phyloP scores from a whole-genome alignment of 2,113 vertebrate species.

The Charadrius vociferus region DNA sequence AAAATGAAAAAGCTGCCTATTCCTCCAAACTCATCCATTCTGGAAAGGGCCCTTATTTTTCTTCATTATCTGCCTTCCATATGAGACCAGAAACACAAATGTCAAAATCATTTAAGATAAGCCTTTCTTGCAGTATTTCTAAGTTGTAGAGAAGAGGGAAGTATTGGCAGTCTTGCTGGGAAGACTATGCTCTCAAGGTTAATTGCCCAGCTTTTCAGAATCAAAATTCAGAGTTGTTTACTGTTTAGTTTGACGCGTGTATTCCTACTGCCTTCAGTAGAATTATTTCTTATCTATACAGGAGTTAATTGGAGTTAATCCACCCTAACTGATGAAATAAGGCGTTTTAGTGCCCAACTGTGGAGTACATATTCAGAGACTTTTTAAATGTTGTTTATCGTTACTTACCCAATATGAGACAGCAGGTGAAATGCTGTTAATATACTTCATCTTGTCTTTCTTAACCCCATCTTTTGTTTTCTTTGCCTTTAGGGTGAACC shows the following conservation, averaged over 20 bases:
- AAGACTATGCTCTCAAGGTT: neutral
- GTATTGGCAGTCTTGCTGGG: neutral
- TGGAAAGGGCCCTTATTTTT: neutral
- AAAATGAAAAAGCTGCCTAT: neutral
- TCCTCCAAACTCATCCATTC: neutral
- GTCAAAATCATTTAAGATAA: neutral
- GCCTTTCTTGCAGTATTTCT: neutral
- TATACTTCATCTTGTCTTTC: neutral
- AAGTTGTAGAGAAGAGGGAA: neutral
- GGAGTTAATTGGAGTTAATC: neutral
- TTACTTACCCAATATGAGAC: neutral
- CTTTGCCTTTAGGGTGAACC: conserved; percentile 85
- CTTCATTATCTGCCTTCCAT: neutral
- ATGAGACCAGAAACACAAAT: neutral
- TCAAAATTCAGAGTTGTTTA: neutral
- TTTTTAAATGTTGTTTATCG: neutral
- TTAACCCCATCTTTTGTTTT: neutral
- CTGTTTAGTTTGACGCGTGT: neutral
- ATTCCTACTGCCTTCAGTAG: neutral
- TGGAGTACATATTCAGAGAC: neutral
- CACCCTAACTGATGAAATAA: neutral
- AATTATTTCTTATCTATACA: neutral
- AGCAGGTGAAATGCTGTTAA: neutral
- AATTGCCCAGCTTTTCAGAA: neutral
- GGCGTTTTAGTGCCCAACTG: neutral